Conservation (phyloP, 2,888 invertebrate genomes). For the Hypselothyrea guttata region DNA sequence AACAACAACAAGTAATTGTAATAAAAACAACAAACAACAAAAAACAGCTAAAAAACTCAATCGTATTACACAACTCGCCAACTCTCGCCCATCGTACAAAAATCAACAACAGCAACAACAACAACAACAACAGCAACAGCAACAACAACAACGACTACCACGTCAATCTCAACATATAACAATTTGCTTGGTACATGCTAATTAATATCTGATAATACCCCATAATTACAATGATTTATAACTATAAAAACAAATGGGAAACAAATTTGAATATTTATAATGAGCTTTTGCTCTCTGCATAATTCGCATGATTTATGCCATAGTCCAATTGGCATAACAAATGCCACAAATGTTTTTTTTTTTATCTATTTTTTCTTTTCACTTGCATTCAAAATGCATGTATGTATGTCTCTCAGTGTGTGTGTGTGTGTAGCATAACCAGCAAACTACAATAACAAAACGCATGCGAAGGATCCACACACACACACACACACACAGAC, state of each 20-base stretch:
- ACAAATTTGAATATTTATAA: too few relatives aligned
- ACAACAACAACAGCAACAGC: constrained; percentile 45
- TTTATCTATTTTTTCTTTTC: constrained; percentile 3
- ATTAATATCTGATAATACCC: constrained; percentile 5
- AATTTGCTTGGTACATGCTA: constrained; percentile 47
- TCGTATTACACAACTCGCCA: constrained; percentile 62
- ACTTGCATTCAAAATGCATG: constrained; percentile 28
- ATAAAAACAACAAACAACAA: constrained; percentile 11
- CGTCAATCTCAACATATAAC: constrained; percentile 51
- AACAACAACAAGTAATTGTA: constrained; percentile 26
- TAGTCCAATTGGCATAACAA: too few relatives aligned
- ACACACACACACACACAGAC: constrained; percentile 6
- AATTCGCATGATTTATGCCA: too few relatives aligned
- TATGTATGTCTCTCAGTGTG: constrained; percentile 2
- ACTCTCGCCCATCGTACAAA: constrained; percentile 53
- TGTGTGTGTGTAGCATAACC: constrained; percentile 24
- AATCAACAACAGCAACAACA: constrained; percentile 38
- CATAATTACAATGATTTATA: constrained; percentile 1
- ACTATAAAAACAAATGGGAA: background rate
- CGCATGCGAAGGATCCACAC: constrained; percentile 13
- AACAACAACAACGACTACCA: constrained; percentile 38
- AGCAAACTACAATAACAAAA: constrained; percentile 41
- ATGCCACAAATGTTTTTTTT: constrained; percentile 1
- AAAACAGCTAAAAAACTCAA: constrained; percentile 21
- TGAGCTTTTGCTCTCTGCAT: too few relatives aligned